Percentiles rank a stretch among this genome's conserved stretches.
phyloP scores from a whole-genome alignment of 1,140 invertebrate genomes.

The Bombus waltoni region DNA sequence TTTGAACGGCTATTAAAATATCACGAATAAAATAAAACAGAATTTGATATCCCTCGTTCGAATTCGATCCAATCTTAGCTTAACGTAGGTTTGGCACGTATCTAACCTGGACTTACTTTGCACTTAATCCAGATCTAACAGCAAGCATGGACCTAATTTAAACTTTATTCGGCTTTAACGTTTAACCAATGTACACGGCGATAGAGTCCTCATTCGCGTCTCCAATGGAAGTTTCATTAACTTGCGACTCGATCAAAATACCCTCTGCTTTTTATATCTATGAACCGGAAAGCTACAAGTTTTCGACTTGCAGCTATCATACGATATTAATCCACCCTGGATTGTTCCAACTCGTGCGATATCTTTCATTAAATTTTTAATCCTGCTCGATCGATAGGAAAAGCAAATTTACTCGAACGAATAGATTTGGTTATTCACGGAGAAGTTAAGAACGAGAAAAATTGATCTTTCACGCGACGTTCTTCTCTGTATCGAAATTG shows the following conservation, averaged over 20 bases:
- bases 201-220: neutral
- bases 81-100: neutral
- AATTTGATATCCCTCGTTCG: too few species aligned
- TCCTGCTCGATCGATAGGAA: neutral
- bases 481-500: too few species aligned
- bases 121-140: neutral
- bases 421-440: too few species aligned
- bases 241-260: neutral
- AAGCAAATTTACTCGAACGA: neutral
- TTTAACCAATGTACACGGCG: neutral
- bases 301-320: too few species aligned
- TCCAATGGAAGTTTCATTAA: neutral
- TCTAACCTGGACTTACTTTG: neutral
- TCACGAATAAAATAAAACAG: neutral
- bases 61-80: neutral
- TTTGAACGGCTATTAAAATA: too few species aligned
- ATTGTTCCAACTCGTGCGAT: neutral
- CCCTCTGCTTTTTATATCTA: neutral
- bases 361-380: neutral
- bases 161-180: slow-evolving; percentile 1
- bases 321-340: neutral
- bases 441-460: too few species aligned
- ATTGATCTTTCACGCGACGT: too few species aligned
- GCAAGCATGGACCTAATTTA: slow-evolving; percentile 4
- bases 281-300: neutral